Evolutionary conservation across 2,888 invertebrate genomes (phyloP).

Genomic region (Lithophane socia): DNA sequence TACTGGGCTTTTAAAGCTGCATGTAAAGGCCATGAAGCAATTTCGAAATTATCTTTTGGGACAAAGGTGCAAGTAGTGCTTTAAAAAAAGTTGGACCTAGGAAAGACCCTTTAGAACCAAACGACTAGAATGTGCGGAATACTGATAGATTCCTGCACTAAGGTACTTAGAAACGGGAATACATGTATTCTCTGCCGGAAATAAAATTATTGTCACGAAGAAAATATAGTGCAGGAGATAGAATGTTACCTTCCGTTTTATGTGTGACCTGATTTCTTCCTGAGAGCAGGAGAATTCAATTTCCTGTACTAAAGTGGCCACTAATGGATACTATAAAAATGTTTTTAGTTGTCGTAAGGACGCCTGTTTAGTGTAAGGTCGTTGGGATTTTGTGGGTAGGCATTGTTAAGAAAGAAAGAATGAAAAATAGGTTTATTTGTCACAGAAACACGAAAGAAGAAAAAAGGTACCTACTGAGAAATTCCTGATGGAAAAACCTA

Average conservation of each 20-base stretch:
- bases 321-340: slow-evolving; percentile 33
- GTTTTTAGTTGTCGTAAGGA: slow-evolving; percentile 7
- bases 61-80: neutral
- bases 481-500: too few species aligned
- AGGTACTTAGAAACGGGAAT: neutral
- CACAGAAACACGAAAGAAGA: too few species aligned
- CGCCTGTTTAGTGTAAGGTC: neutral
- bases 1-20: neutral
- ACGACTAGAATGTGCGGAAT: too few species aligned
- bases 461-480: too few species aligned
- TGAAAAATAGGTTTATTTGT: too few species aligned
- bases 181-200: neutral
- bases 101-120: too few species aligned
- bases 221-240: slow-evolving; percentile 8
- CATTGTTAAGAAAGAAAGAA: too few species aligned
- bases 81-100: neutral
- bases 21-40: neutral
- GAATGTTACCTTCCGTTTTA: slow-evolving; percentile 10
- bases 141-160: neutral
- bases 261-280: slow-evolving; percentile 36
- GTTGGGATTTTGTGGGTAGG: neutral
- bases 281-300: slow-evolving; percentile 23
- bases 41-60: neutral
- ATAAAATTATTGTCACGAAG: neutral
- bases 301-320: slow-evolving; percentile 13